Evolutionary conservation across 2,113 vertebrate genomes (phyloP).

Genomic region (Anser brachyrhynchus): DNA sequence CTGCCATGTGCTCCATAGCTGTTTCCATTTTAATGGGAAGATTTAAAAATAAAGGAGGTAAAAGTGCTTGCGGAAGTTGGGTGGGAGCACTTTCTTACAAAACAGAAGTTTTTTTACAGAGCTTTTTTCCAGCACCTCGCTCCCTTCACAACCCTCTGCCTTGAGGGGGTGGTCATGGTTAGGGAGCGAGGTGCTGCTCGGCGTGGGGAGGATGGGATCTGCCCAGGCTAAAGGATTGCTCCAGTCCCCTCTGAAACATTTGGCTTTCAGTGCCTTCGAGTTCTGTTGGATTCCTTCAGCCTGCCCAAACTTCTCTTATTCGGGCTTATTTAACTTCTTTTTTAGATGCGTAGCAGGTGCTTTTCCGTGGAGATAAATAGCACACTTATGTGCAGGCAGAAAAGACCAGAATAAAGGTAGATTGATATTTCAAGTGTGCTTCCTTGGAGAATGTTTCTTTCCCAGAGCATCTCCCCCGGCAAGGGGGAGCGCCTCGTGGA

Average conservation of each 20-base stretch:
- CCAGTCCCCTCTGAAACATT: neutral
- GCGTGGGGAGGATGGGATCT: neutral
- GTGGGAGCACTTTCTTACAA: no score
- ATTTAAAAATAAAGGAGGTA: neutral
- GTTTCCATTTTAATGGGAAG: neutral
- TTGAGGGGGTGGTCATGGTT: no score
- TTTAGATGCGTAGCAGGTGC: neutral
- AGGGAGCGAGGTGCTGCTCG: neutral
- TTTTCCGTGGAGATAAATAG: neutral
- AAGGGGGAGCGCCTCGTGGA: neutral
- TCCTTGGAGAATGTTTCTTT: neutral
- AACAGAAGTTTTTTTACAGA: no score
- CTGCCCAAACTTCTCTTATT: neutral
- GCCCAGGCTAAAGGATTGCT: neutral
- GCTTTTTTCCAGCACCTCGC: no score
- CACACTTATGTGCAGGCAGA: accelerated
- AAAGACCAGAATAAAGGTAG: neutral
- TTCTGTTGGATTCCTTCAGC: neutral
- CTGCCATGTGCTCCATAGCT: neutral
- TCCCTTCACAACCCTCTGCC: no score
- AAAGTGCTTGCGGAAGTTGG: neutral
- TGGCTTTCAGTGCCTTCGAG: no score
- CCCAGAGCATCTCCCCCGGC: neutral
- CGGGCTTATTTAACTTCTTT: neutral
- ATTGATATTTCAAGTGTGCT: neutral